phyloP scores from a whole-genome alignment of 1,140 invertebrate species.

The Scaptomyza pallida region DNA sequence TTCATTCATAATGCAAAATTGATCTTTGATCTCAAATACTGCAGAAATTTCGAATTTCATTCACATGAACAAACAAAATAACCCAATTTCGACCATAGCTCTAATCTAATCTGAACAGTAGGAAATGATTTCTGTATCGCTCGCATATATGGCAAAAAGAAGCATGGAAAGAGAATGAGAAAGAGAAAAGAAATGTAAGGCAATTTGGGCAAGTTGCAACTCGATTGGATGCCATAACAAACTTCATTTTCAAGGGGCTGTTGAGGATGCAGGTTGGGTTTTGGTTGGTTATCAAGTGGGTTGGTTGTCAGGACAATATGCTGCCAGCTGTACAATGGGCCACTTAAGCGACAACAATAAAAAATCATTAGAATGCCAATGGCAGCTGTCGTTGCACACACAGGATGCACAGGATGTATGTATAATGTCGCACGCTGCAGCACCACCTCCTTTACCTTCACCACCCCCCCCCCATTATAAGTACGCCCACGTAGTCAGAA shows the following conservation, averaged over 20 bases:
- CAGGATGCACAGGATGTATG: constrained; percentile 32
- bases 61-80: too few relatives aligned
- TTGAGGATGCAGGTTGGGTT: neutral
- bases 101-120: constrained; percentile 18
- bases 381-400: constrained; percentile 28
- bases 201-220: constrained; percentile 13
- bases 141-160: neutral
- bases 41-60: neutral
- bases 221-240: constrained; percentile 14
- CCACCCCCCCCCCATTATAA: neutral
- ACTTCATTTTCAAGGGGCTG: neutral
- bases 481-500: constrained; percentile 15
- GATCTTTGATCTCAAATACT: neutral
- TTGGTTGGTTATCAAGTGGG: constrained; percentile 37
- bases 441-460: neutral
- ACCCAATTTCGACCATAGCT: neutral
- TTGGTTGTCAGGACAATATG: constrained; percentile 60
- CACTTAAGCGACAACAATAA: constrained; percentile 79
- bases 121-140: constrained; percentile 7
- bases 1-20: neutral
- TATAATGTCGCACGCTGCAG: constrained; percentile 5
- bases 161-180: neutral
- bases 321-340: constrained; percentile 78
- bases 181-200: neutral
- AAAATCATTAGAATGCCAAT: constrained; percentile 79